A percentile compares a stretch with the other conserved stretches of the same genome.
Evolutionary conservation across 2,888 invertebrate genomes (phyloP).

Genomic region (Baronia brevicornis): DNA sequence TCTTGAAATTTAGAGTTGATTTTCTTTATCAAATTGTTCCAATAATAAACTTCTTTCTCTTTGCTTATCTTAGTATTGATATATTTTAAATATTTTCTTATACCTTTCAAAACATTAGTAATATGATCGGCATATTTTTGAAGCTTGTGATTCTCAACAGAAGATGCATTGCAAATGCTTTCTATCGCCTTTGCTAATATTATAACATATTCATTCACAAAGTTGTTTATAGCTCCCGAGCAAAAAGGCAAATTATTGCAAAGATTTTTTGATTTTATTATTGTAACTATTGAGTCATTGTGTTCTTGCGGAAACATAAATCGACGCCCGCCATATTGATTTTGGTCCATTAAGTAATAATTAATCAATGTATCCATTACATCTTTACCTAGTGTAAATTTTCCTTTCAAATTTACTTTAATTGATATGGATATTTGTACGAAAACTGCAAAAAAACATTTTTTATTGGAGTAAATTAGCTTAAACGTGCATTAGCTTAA

Average conservation of each 20-base stretch:
- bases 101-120: slow-evolving; percentile 26
- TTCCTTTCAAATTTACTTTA: slow-evolving; percentile 51
- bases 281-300: slow-evolving; percentile 28
- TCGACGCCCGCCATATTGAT: slow-evolving; percentile 21
- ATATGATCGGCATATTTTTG: slow-evolving; percentile 31
- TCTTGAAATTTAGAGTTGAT: slow-evolving; percentile 43
- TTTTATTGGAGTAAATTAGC: too few species aligned
- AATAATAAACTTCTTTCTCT: slow-evolving; percentile 28
- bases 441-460: slow-evolving; percentile 33
- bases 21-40: slow-evolving; percentile 43
- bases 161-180: slow-evolving; percentile 25
- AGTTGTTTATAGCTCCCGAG: slow-evolving; percentile 24
- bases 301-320: slow-evolving; percentile 20
- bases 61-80: slow-evolving; percentile 27
- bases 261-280: slow-evolving; percentile 32
- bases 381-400: slow-evolving; percentile 46
- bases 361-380: slow-evolving; percentile 39
- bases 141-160: slow-evolving; percentile 16
- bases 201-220: slow-evolving; percentile 42
- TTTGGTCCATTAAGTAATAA: slow-evolving; percentile 28
- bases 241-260: slow-evolving; percentile 43
- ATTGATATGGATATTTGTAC: slow-evolving; percentile 27
- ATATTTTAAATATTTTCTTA: slow-evolving; percentile 32
- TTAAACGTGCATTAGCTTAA: too few species aligned
- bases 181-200: slow-evolving; percentile 34